Evolutionary conservation across 2,113 vertebrate species (phyloP), one percentile per base, ranked within the genome.

Genomic region (Ophthalmolycus amberensis): DNA sequence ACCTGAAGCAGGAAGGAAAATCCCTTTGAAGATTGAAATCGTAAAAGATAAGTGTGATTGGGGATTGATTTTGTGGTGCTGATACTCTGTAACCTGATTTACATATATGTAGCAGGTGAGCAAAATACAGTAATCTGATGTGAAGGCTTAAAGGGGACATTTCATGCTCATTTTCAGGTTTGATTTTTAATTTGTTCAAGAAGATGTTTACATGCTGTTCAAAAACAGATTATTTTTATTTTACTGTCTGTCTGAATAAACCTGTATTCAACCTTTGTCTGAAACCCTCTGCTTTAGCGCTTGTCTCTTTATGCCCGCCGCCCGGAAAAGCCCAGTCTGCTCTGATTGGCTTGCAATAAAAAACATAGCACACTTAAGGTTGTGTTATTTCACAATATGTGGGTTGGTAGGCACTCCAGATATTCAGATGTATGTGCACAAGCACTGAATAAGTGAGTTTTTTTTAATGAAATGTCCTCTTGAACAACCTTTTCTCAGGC

Each of bases 21-120:
- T 74, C 73, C 62, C 25, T 71, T 71, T 67, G 15, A 80, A 59
- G 58, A 85, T 52, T 71, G 42, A 76, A 71, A 85, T 71, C 50
- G 20, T 44, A 3, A 25, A 46, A 29, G 50, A 58, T 63, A 79
- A 46, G 12, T 74, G 4, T 14, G 60, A 66, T 9, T 65, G 56
- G n/a, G 46, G 5, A 74, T 56, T 40, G 63, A 25, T 67, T 66
- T 65, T 77, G 7, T n/a, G 29, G 40, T 20, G 29, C 6, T 71
- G 66, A 76, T 79, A 40, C 59, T 83, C 16, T 52, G 32, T 50
- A 40, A 64, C 34, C 60, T 42, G 40, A 64, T 64, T 63, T 74
- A 25, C 27, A 46, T 60, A 48, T 60, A 60, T 50, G n/a, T 8
- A 29, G 15, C 42, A 37, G 7, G 42, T 62, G 25, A 42, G 32